Evolutionary conservation across 1,140 invertebrate genomes (phyloP), one percentile per base, ranked within the genome.

Genomic region (Camponotus pennsylvanicus): DNA sequence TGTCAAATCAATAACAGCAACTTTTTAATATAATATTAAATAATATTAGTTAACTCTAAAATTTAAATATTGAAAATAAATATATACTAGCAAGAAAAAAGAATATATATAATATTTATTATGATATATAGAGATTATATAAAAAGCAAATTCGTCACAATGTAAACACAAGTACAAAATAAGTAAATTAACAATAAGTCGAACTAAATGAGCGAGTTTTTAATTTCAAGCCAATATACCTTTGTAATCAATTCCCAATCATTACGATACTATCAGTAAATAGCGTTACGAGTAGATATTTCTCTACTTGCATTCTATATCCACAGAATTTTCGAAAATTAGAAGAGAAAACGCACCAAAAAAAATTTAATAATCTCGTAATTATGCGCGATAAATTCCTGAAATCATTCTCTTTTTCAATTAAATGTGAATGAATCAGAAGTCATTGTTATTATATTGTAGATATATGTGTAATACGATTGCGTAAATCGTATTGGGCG

Each of bases 401-500:
- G 34, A 59, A 84, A 86, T 75, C 61, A 89, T 89, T 89, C 80
- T 71, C 71, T 61, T 45, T n/a, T 80, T 32, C 40, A 42, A 59
- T 42, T 52, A 75, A 61, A 18, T 52, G 70, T 40, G 75, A 89
- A 66, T 83, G 84, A 85, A 78, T 89, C 69, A 77, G 73, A n/a
- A 32, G 1, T 73, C 40, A 32, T 77, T 37, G 49, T 67, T n/a
- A 6, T 49, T 15, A 6, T 73, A 27, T 61, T 57, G 27, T 61
- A 45, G n/a, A 79, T 66, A 45, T 71, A 83, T 27, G 27, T 27
- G 27, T 27, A 27, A 27, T 27, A 27, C 27, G 1, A 27, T 86
- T 86, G 86, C 64, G 88, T 76, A 89, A 27, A 89, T 83, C 77
- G 85, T 86, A 89, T 89, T 83, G 88, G 80, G 32, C 52, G 32